Evolutionary conservation across 2,113 vertebrate genomes (phyloP).

Genomic region (Amphilophus citrinellus): DNA sequence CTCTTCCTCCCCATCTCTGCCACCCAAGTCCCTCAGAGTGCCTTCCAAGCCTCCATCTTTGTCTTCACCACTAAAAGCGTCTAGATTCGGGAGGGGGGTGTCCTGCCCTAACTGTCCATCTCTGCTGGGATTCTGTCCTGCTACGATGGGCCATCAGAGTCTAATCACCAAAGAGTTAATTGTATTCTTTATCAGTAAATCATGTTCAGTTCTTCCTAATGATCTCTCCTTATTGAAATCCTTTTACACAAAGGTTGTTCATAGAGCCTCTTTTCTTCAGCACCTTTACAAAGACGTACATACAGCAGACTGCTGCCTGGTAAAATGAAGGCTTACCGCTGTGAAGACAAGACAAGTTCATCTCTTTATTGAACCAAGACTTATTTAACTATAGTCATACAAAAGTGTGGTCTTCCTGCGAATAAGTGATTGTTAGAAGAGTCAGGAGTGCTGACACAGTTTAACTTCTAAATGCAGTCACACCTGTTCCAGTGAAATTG

Average conservation of each 20-base stretch:
- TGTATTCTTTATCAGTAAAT: too few relatives aligned
- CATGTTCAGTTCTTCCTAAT: too few relatives aligned
- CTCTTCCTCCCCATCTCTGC: too few relatives aligned
- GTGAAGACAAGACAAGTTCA: background rate
- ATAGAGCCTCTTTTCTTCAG: background rate
- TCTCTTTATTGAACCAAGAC: background rate
- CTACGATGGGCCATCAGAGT: too few relatives aligned
- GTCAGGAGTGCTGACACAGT: background rate
- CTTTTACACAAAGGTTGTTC: background rate
- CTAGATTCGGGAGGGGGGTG: too few relatives aligned
- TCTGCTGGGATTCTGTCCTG: too few relatives aligned
- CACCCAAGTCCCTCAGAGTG: too few relatives aligned
- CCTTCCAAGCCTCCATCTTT: too few relatives aligned
- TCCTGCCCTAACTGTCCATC: too few relatives aligned
- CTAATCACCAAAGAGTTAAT: too few relatives aligned
- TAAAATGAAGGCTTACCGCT: background rate
- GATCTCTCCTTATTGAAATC: background rate
- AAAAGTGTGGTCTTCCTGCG: background rate
- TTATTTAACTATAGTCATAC: background rate
- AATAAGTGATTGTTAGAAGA: background rate
- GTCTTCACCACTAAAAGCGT: too few relatives aligned
- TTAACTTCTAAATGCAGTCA: background rate
- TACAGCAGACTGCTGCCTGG: background rate
- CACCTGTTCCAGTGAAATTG: background rate
- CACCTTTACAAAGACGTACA: background rate